Evolutionary conservation across 2,113 vertebrate genomes (phyloP), one percentile per base, ranked within the genome.

Genomic region (Neomonachus schauinslandi): DNA sequence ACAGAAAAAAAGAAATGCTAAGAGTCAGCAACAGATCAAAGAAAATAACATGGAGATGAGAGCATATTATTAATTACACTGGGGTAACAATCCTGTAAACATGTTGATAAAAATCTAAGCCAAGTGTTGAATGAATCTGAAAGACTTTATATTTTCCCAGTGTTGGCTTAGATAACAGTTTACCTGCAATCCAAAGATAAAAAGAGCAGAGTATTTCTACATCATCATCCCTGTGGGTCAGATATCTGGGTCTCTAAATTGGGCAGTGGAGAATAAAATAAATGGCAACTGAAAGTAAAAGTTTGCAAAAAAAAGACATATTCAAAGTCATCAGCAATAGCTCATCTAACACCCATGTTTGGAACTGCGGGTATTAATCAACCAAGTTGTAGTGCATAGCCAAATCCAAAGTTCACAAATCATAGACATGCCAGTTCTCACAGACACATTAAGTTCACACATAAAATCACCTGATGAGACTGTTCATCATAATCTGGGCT

Each of bases 81-180:
- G 5, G 26, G 51, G 7, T 33, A 97, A 46, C 80, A 97, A 80
- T 57, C 1, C 14, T 0, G 0, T 42, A 6, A 67, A 42, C 65
- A 26, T 42, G 49, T 59, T 92, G 36, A 84, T 0, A 42, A 89
- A 97, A 89, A 8, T 95, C 39, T 36, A 94, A 98, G 2, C 5
- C 74, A 92, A 91, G 74, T 31, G 24, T 21, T 82, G 55, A 88
- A 57, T 72, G 39, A 67, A 46, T 97, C 72, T 93, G 88, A 89
- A 59, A 91, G n/a, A 65, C 0, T 1, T 42, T 1, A 5, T 1
- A 5, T 3, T 42, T 94, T 53, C 67, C 63, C 51, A 81, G 39
- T 69, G 9, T 67, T 46, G 79, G 16, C 16, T 36, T 81, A 95
- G 63, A 74, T 67, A 96, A 39, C 12, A n/a, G 94, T 63, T 83